phyloP scores from a whole-genome alignment of 2,797 vertebrate species.

The Labroides dimidiatus region DNA sequence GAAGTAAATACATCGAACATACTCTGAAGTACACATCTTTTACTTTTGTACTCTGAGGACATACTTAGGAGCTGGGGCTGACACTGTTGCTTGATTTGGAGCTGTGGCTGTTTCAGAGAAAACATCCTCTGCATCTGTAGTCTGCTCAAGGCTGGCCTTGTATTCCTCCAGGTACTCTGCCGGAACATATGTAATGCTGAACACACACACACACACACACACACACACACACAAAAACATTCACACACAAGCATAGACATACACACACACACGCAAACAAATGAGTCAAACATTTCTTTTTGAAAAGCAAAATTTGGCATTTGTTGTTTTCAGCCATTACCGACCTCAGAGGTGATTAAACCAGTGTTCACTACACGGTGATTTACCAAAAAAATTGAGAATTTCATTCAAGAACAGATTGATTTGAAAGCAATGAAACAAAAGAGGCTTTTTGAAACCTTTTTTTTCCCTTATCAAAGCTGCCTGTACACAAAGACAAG shows the following conservation, averaged over 20 bases:
- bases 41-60: background rate
- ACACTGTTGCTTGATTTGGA: constrained; percentile 1
- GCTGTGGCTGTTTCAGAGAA: constrained; percentile 53
- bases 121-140: constrained; percentile 78
- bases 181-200: constrained; percentile 94
- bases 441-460: constrained; percentile 24
- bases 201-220: constrained; percentile 64
- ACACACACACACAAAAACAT: constrained; percentile 34
- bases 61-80: constrained; percentile 64
- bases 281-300: constrained; percentile 24
- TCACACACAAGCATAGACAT: constrained; percentile 28
- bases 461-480: constrained; percentile 36
- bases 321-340: background rate
- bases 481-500: constrained; percentile 32
- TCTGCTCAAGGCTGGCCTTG: constrained; percentile 82
- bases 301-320: constrained; percentile 33
- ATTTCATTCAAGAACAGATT: constrained; percentile 22
- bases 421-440: constrained; percentile 15
- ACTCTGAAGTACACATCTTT: background rate
- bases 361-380: constrained; percentile 2
- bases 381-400: constrained; percentile 44
- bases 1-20: too few species aligned
- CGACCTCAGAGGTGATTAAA: constrained; percentile 14
- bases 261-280: constrained; percentile 36
- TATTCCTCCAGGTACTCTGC: constrained; percentile 94